Conservation (phyloP, 1,140 invertebrate genomes). For the Saccostrea glomerata region DNA sequence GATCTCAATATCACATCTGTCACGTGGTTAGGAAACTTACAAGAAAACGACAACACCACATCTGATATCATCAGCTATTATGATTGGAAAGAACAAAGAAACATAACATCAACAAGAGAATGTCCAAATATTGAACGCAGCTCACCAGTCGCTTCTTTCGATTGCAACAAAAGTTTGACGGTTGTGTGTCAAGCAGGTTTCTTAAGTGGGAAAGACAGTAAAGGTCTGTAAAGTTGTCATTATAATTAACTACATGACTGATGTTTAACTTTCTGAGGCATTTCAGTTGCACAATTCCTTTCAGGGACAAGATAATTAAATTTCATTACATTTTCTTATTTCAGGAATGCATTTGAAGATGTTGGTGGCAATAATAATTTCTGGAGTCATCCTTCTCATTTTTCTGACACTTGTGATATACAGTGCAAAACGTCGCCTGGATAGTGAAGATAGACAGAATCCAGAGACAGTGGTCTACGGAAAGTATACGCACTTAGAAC, state of each 20-base stretch:
- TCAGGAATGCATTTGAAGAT: slow-evolving; percentile 14
- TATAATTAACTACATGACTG: neutral
- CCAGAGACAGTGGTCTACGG: neutral
- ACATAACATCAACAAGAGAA: neutral
- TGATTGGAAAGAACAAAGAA: neutral
- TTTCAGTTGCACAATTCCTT: no score
- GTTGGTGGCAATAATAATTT: neutral
- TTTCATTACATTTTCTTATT: neutral
- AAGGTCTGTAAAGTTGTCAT: neutral
- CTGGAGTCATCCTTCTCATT: slow-evolving; percentile 6
- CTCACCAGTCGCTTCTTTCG: neutral
- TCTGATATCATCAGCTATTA: neutral
- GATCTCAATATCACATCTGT: slow-evolving; percentile 1
- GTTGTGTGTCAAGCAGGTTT: neutral
- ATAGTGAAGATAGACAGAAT: neutral
- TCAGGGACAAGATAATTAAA: no score
- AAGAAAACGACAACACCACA: neutral
- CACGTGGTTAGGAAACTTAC: neutral
- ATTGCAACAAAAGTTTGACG: neutral
- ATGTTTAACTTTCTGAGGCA: no score
- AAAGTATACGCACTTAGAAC: neutral
- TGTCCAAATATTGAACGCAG: neutral
- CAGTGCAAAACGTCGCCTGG: slow-evolving; percentile 7
- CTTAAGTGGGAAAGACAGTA: neutral
- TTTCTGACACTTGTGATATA: neutral